Conservation (phyloP, 2,797 vertebrate species). For the Syngnathus acus region DNA sequence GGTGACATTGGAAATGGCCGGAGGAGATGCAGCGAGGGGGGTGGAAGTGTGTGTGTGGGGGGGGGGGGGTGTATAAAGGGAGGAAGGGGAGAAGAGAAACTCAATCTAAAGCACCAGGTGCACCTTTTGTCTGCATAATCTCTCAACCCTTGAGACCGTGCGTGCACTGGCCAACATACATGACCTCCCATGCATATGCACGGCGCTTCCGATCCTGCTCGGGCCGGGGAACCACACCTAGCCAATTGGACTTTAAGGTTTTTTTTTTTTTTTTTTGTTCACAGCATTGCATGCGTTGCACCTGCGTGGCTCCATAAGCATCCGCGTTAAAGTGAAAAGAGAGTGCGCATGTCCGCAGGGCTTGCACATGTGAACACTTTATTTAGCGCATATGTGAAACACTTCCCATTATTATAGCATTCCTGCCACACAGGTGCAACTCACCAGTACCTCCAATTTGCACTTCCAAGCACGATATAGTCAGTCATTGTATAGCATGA, state of each 20-base stretch:
- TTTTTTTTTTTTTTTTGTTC: too few relatives aligned
- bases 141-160: slow-evolving; percentile 64
- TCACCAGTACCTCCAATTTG: too few relatives aligned
- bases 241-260: slow-evolving; percentile 19
- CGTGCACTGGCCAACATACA: slow-evolving; percentile 54
- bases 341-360: slow-evolving; percentile 4
- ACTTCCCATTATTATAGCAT: not conserved
- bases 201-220: slow-evolving; percentile 33
- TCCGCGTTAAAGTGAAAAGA: not conserved
- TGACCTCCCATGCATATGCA: slow-evolving; percentile 52
- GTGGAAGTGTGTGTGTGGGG: slow-evolving; percentile 35
- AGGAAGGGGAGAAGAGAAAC: slow-evolving; percentile 61
- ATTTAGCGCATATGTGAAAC: slow-evolving; percentile 27
- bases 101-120: slow-evolving; percentile 73
- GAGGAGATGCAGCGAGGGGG: slow-evolving; percentile 57
- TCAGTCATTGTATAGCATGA: not conserved
- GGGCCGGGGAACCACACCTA: slow-evolving; percentile 27
- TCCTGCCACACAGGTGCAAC: not conserved
- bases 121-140: slow-evolving; percentile 72
- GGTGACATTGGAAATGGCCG: slow-evolving; percentile 59
- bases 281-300: not conserved
- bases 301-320: slow-evolving; percentile 11
- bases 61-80: slow-evolving; percentile 46
- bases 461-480: not conserved
- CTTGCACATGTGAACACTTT: slow-evolving; percentile 24